phyloP scores from a whole-genome alignment of 2,113 vertebrate genomes.

The Ariopsis seemanni region DNA sequence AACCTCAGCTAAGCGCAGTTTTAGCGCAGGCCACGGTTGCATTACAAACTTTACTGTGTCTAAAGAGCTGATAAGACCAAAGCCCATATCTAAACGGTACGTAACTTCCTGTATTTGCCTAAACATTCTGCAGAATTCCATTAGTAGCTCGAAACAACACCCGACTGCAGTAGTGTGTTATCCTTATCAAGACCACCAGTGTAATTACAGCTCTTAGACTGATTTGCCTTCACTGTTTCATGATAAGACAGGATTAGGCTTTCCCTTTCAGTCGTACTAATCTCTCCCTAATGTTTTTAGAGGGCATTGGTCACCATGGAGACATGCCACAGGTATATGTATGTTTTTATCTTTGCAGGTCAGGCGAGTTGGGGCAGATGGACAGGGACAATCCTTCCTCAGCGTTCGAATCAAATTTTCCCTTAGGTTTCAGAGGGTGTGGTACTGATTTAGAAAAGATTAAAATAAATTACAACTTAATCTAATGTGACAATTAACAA shows the following conservation, averaged over 20 bases:
- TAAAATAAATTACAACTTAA: constrained; percentile 26
- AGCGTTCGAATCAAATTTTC: constrained; percentile 22
- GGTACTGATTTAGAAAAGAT: constrained; percentile 25
- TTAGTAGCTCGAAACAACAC: background rate
- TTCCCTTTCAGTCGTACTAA: constrained; percentile 46
- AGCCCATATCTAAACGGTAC: background rate
- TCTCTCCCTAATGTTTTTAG: constrained; percentile 35
- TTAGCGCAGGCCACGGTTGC: constrained; percentile 9
- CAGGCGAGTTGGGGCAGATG: constrained; percentile 42
- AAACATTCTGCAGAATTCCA: background rate
- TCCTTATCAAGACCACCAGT: constrained; percentile 15
- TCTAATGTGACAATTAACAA: constrained; percentile 39
- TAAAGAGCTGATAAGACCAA: background rate
- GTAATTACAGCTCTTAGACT: constrained; percentile 37
- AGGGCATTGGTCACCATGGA: constrained; percentile 48
- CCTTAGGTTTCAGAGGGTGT: constrained; percentile 7
- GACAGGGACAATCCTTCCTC: constrained; percentile 14
- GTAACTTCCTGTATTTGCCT: background rate
- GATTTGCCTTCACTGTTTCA: constrained; percentile 26
- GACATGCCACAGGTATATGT: constrained; percentile 45
- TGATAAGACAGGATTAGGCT: constrained; percentile 50
- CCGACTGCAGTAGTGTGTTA: background rate
- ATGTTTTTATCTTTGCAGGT: constrained; percentile 8
- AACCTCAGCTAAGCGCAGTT: constrained; percentile 14
- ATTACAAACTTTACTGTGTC: background rate